Evolutionary conservation across 2,888 invertebrate genomes (phyloP), one percentile per base, ranked within the genome.

Genomic region (Tipula confusa): DNA sequence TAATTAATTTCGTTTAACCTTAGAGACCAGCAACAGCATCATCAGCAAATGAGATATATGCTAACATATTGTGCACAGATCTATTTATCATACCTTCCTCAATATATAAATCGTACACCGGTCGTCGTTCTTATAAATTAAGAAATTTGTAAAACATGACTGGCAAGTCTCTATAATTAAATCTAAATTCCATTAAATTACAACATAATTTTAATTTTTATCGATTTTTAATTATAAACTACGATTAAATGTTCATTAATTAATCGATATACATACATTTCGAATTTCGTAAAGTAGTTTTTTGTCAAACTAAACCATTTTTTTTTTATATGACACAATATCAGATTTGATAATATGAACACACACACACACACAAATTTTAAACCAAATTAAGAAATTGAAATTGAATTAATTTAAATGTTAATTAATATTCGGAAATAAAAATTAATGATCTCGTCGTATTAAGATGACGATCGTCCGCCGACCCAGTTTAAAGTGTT

Each of bases 351-450:
- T 43, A 43, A 43, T 15, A 15, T 43, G 13, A 11, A 38, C 13
- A 43, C 15, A 43, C 18, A 43, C 15, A 18, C 15, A 43, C 64
- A 24, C 15, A 38, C 6, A 48, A 18, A 48, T 38, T 38, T 9
- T 38, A 48, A 64, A 64, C 9, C 13, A 9, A 64, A 64, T 64
- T 64, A 64, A 64, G 64, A 64, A 64, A 64, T 64, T 24, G 24
- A 64, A 64, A 64, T 64, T 64, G 64, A 64, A 64, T 64, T 64
- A 64, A 24, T 64, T 64, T 64, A 64, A 64, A 64, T 64, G 24
- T 64, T 64, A 64, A 64, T 64, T 64, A 64, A 24, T 64, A 64
- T 64, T 64, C 64, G 64, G 64, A 64, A 64, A 64, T 24, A 24
- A 18, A 64, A 18, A 64, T 64, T 64, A 24, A 64, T 9, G 64